Base-by-base conservation (phyloP, 2,888 invertebrate genomes). In the Lobophora halterata region DNA sequence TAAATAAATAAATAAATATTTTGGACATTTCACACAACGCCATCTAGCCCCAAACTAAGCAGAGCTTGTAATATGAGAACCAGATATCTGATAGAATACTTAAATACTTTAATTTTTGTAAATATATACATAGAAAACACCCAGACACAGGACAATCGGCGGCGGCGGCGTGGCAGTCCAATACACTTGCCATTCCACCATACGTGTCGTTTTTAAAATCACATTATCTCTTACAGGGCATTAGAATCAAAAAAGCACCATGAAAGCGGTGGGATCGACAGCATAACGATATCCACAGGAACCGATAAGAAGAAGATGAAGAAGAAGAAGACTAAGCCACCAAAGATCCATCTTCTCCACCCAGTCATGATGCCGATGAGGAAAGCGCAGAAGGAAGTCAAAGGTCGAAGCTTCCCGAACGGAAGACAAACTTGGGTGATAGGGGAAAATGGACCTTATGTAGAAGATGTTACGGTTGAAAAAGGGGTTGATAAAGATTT, bases 291-390 rank as follows among this genome's bases (percentile, higher is more conserved):
- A n/a, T 73, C 81, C 1, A 58, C 82, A 0, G 62, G 66, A 1
- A 71, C 71, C 3, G 71, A 72, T 27, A 80, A 83, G 48, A 80
- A 83, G 46, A 81, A 79, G 35, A 76, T 66, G 56, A 80, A 77
- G 53, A 83, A 79, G 35, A 80, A 79, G 58, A 82, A 81, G 58
- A 65, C 65, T 14, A 80, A 80, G 14, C 86, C 86, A 0, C 60
- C 79, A 0, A 83, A 81, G 42, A 77, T 86, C 47, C 88, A 87
- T 40, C 64, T 86, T 2, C 51, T 79, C 28, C 77, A 80, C 1
- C 79, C 80, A 1, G 58, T 76, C 17, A 61, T 76, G 67, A 62
- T 76, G 55, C 66, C 67, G 0, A 45, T 66, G 43, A 46, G 63
- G 3, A 65, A 65, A 34, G 58, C 55, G 0, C 65, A 61, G 1